A percentile compares a stretch with the other conserved stretches of the same genome.
These are phyloP conservation scores for Notothenia rossii DNA, from an alignment of 2,113 vertebrate genomes.

Conservation along the genomic window DNA sequence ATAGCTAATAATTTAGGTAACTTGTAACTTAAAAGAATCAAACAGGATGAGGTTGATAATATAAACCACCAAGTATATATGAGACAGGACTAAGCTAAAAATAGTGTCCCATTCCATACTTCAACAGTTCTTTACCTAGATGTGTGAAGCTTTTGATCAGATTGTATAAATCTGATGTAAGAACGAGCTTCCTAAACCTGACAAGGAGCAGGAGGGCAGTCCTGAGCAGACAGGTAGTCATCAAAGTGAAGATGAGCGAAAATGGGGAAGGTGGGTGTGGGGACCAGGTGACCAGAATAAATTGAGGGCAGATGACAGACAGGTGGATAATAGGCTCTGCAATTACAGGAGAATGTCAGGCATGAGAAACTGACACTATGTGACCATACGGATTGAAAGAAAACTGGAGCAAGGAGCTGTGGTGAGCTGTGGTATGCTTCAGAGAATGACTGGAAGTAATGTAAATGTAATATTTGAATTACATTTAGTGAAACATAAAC, in stretches of 20 bases:
- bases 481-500: neutral
- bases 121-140: neutral
- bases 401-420: neutral
- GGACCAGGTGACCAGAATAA: neutral
- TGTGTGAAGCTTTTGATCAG: neutral
- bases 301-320: neutral
- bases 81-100: too few relatives aligned
- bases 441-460: conserved; percentile 1
- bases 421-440: neutral
- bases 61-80: too few relatives aligned
- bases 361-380: neutral
- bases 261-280: neutral
- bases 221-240: neutral
- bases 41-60: too few relatives aligned
- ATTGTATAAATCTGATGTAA: neutral
- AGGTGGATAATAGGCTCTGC: neutral
- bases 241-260: neutral
- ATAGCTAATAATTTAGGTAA: too few relatives aligned
- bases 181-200: neutral
- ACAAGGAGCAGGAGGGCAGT: neutral
- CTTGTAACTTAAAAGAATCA: too few relatives aligned
- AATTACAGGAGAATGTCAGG: neutral
- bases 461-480: neutral
- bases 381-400: neutral
- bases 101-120: neutral